A percentile compares a stretch with the other conserved stretches of the same genome.
phyloP scores from a whole-genome alignment of 2,113 vertebrate genomes.

The Nanorana parkeri region DNA sequence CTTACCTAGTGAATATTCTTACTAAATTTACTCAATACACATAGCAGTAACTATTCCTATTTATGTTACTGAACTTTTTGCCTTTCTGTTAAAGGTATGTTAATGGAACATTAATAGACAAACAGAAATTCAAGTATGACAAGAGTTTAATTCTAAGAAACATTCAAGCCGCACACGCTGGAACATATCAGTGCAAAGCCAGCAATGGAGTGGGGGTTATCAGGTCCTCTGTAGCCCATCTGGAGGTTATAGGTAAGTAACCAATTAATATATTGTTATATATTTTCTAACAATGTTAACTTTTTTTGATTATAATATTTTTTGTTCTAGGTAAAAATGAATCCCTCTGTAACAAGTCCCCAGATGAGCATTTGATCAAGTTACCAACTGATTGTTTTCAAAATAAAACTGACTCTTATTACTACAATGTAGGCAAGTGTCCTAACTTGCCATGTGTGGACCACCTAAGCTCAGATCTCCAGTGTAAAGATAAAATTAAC shows the following conservation, averaged over 20 bases:
- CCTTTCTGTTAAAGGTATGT: conserved; percentile 82
- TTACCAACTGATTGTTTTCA: conserved; percentile 84
- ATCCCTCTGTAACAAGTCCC: conserved; percentile 77
- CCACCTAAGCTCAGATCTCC: conserved; percentile 66
- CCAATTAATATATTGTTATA: not conserved
- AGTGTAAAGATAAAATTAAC: conserved; percentile 72
- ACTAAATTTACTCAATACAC: too few relatives aligned
- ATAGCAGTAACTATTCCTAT: too few relatives aligned
- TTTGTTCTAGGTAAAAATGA: conserved; percentile 75
- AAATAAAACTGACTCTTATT: conserved; percentile 72
- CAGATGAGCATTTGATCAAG: conserved; percentile 81
- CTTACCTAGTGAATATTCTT: too few relatives aligned
- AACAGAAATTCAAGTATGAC: conserved; percentile 71
- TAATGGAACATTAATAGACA: conserved; percentile 87
- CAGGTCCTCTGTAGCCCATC: conserved; percentile 77
- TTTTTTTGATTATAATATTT: not conserved
- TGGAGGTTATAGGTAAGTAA: conserved; percentile 84
- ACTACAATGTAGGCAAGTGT: conserved; percentile 88
- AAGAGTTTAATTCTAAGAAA: conserved; percentile 77
- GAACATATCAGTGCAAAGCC: conserved; percentile 90
- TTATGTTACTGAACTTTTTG: not conserved
- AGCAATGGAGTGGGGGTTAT: conserved; percentile 82
- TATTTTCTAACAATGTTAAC: not conserved
- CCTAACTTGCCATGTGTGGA: conserved; percentile 77
- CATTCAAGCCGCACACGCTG: conserved; percentile 75